A percentile compares a stretch with the other conserved stretches of the same genome.
Conservation (phyloP, 1,140 invertebrate genomes). For the Oedothorax gibbosus region DNA sequence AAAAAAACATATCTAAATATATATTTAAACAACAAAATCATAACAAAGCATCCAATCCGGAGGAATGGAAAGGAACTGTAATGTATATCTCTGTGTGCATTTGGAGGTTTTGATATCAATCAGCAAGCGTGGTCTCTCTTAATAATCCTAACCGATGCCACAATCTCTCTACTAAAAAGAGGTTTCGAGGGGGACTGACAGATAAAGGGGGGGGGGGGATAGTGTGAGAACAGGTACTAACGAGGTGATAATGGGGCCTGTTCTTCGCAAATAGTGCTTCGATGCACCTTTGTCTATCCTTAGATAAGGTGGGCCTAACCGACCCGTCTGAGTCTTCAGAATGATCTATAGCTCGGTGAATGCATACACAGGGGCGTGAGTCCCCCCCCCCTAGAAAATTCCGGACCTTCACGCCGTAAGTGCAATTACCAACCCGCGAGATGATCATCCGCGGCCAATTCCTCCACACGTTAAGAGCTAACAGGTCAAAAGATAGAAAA, state of each 20-base stretch:
- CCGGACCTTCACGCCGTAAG: constrained; percentile 17
- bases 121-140: constrained; percentile 12
- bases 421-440: constrained; percentile 46
- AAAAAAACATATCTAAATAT: constrained; percentile 13
- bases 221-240: constrained; percentile 59
- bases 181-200: constrained; percentile 26
- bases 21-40: constrained; percentile 26
- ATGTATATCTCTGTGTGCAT: not conserved
- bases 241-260: constrained; percentile 59
- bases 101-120: constrained; percentile 29
- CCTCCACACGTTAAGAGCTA: constrained; percentile 35
- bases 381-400: not conserved
- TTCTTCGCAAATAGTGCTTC: constrained; percentile 52
- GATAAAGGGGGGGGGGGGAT: constrained; percentile 16
- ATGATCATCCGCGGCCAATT: constrained; percentile 27
- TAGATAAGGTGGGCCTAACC: constrained; percentile 58
- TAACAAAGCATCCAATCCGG: not conserved
- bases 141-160: not conserved
- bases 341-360: constrained; percentile 48
- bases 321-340: constrained; percentile 38
- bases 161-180: not conserved
- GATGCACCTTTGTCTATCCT: constrained; percentile 48
- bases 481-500: constrained; percentile 27
- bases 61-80: constrained; percentile 1
- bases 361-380: constrained; percentile 40